Conservation (phyloP, 2,888 invertebrate genomes). For the Nowickia ferox region DNA sequence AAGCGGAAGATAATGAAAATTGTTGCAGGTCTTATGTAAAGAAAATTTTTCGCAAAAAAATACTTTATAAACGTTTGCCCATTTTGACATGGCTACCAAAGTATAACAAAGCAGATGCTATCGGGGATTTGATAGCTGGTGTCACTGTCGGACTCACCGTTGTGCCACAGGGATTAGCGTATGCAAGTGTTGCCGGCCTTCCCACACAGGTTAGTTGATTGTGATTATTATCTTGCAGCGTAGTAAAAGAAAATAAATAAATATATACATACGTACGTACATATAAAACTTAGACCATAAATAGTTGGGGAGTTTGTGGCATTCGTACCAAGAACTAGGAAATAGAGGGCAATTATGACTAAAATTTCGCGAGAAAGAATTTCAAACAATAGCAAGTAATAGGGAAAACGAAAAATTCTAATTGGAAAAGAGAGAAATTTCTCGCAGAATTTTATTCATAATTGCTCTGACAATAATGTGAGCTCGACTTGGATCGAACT, state of each 20-base stretch:
- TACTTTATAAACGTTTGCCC: conserved; percentile 89
- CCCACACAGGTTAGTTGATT: conserved; percentile 85
- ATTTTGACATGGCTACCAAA: conserved; percentile 90
- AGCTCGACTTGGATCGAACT: no score
- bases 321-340: no score
- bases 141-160: conserved; percentile 90
- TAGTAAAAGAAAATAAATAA: not conserved
- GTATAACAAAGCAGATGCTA: conserved; percentile 88
- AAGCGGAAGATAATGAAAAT: conserved; percentile 58
- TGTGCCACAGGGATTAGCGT: conserved; percentile 92
- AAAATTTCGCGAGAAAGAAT: no score
- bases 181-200: conserved; percentile 90
- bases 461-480: no score
- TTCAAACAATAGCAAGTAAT: no score
- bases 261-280: not conserved
- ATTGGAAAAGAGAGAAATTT: no score
- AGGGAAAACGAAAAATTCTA: no score
- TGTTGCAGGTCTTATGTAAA: conserved; percentile 75
- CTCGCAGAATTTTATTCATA: no score
- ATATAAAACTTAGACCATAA: no score
- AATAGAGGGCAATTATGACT: no score
- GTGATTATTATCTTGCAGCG: not conserved
- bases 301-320: no score
- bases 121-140: conserved; percentile 96
- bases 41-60: conserved; percentile 87